Conservation (phyloP, 2,888 invertebrate species). For the Dione vanillae region DNA sequence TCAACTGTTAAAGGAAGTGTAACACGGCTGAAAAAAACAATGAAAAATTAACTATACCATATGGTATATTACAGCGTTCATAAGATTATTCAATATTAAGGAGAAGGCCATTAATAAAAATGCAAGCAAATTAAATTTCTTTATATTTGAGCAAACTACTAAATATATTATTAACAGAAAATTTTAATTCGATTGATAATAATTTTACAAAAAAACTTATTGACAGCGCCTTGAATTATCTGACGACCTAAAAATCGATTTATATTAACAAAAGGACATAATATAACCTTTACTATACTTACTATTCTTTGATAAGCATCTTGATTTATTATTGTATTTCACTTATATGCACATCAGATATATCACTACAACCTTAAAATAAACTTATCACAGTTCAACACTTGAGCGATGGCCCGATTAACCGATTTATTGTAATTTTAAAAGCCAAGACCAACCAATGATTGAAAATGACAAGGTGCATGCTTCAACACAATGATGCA, state of each 20-base stretch:
- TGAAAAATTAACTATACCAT: slow-evolving; percentile 33
- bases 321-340: slow-evolving; percentile 74
- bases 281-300: slow-evolving; percentile 81
- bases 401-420: slow-evolving; percentile 79
- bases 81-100: slow-evolving; percentile 13
- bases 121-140: slow-evolving; percentile 63
- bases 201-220: slow-evolving; percentile 15
- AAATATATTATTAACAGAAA: slow-evolving; percentile 53
- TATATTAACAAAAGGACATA: slow-evolving; percentile 65
- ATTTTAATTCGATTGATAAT: neutral
- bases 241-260: slow-evolving; percentile 75
- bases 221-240: slow-evolving; percentile 43
- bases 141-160: slow-evolving; percentile 51
- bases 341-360: slow-evolving; percentile 82
- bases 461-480: slow-evolving; percentile 84
- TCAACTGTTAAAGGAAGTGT: slow-evolving; percentile 98
- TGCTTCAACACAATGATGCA: slow-evolving; percentile 85
- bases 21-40: slow-evolving; percentile 91
- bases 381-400: slow-evolving; percentile 80
- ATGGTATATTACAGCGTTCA: slow-evolving; percentile 27
- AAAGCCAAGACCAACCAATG: slow-evolving; percentile 78
- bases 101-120: slow-evolving; percentile 59
- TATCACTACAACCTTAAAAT: slow-evolving; percentile 78
- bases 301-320: slow-evolving; percentile 90
- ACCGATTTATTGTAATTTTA: slow-evolving; percentile 75